These are phyloP conservation scores for Penelope pileata DNA, from an alignment of 2,113 vertebrate species.

Conservation along the genomic window DNA sequence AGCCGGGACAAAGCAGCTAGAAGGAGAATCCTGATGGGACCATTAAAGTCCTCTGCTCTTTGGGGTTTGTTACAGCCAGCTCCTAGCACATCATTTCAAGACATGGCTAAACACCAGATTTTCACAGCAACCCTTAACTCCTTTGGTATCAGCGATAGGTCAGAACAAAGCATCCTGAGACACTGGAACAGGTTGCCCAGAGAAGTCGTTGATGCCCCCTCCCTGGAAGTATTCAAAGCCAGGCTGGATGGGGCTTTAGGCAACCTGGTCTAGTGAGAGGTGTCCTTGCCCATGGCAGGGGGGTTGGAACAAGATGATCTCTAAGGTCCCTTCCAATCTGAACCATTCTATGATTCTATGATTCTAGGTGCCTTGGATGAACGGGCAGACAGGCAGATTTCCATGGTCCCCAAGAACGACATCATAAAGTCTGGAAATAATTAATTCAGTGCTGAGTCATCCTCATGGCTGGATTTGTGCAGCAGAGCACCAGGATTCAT, in stretches of 20 bases:
- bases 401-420: neutral
- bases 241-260: too few relatives aligned
- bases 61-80: neutral
- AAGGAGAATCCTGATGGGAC: neutral
- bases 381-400: neutral
- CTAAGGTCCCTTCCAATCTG: too few relatives aligned
- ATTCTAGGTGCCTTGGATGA: neutral
- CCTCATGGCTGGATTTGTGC: neutral
- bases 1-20: neutral
- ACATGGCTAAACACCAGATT: too few relatives aligned
- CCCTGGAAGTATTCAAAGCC: too few relatives aligned
- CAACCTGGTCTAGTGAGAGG: too few relatives aligned
- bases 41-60: neutral
- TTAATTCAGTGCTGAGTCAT: neutral
- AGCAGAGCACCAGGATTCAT: neutral
- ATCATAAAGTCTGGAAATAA: neutral
- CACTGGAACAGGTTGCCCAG: too few relatives aligned
- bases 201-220: too few relatives aligned
- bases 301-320: too few relatives aligned
- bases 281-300: too few relatives aligned
- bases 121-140: neutral
- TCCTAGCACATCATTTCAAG: neutral
- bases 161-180: neutral
- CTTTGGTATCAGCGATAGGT: neutral
- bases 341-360: too few relatives aligned